Evolutionary conservation across 2,113 vertebrate genomes (phyloP).

Genomic region (Macrotis lagotis): DNA sequence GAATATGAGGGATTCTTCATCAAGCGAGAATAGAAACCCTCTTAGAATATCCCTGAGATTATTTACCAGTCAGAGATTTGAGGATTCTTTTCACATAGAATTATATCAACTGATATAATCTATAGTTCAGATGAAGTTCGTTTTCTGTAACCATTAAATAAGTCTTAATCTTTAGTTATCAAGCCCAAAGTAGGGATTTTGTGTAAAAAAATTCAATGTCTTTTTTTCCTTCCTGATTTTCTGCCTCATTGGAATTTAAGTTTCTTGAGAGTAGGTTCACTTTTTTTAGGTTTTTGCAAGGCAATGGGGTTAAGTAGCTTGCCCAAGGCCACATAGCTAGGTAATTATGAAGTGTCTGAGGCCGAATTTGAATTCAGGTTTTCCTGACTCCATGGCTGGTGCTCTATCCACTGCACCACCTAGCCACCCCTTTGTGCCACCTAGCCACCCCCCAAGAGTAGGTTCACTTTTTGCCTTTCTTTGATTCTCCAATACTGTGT

Average conservation of each 20-base stretch:
- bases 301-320: too few relatives aligned
- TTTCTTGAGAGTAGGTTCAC: neutral
- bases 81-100: neutral
- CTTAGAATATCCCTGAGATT: neutral
- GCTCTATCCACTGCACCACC: too few relatives aligned
- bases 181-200: neutral
- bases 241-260: neutral
- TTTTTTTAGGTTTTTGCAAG: too few relatives aligned
- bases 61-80: neutral
- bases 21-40: neutral
- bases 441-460: too few relatives aligned
- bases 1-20: neutral
- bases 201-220: neutral
- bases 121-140: too few relatives aligned
- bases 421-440: too few relatives aligned
- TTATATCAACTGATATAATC: neutral
- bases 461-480: neutral
- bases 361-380: too few relatives aligned
- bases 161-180: neutral
- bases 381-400: too few relatives aligned
- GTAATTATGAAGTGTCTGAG: too few relatives aligned
- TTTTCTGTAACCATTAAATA: slow-evolving; percentile 23
- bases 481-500: neutral
- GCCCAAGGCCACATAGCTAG: too few relatives aligned
- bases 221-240: neutral